Conservation (phyloP, 2,797 vertebrate genomes). For the Sciurus vulgaris region DNA sequence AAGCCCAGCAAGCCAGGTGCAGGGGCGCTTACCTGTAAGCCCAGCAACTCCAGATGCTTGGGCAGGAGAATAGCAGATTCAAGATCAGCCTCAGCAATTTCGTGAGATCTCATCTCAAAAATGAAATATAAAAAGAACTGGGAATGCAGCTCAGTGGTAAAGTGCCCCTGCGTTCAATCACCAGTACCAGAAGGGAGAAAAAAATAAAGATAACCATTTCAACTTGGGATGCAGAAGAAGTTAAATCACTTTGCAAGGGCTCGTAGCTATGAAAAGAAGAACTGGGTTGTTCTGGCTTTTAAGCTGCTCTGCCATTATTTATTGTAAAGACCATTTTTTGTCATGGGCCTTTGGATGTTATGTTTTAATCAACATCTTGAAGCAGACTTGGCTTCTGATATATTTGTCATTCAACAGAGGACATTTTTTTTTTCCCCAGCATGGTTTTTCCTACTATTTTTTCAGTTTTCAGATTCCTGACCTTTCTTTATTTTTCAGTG, state of each 20-base stretch:
- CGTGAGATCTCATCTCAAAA: too few relatives aligned
- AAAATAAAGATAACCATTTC: background rate
- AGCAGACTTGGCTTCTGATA: slow-evolving; percentile 30
- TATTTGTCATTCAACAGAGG: background rate
- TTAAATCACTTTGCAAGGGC: background rate
- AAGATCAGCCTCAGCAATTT: too few relatives aligned
- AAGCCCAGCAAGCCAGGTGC: too few relatives aligned
- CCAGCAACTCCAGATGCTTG: too few relatives aligned
- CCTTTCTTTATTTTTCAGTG: background rate
- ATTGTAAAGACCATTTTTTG: background rate
- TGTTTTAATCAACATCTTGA: slow-evolving; percentile 57
- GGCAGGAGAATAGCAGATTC: too few relatives aligned
- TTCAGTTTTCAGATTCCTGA: slow-evolving; percentile 34
- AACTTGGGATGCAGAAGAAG: background rate
- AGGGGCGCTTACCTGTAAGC: too few relatives aligned
- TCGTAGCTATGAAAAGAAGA: background rate
- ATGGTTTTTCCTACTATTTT: slow-evolving; percentile 10
- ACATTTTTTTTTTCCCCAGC: background rate
- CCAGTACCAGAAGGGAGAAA: too few relatives aligned
- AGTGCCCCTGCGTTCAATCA: too few relatives aligned
- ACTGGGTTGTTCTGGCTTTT: background rate
- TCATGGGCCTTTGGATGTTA: background rate
- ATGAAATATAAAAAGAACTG: too few relatives aligned
- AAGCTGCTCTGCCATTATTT: slow-evolving; percentile 37
- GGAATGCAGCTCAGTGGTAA: too few relatives aligned